phyloP scores from a whole-genome alignment of 2,113 vertebrate species.

The Cyprinus carpio region DNA sequence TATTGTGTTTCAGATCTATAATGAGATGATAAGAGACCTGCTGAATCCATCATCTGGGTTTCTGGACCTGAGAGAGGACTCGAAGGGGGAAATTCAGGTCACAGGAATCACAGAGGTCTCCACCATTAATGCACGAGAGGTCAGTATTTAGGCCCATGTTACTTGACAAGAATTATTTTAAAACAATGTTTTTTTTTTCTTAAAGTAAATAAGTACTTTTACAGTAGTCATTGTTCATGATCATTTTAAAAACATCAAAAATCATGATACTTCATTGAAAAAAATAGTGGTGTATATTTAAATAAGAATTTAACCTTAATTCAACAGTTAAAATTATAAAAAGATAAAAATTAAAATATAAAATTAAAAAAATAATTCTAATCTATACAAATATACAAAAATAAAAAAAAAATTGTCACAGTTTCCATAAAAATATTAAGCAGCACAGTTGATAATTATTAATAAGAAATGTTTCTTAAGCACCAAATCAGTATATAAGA shows the following conservation, averaged over 20 bases:
- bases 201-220: neutral
- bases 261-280: neutral
- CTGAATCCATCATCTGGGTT: conserved; percentile 87
- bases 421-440: neutral
- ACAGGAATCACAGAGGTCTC: conserved; percentile 90
- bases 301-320: neutral
- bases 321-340: too few relatives aligned
- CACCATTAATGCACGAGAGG: conserved; percentile 87
- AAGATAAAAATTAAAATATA: too few relatives aligned
- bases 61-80: conserved; percentile 88
- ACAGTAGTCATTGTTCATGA: neutral
- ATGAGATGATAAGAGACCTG: conserved; percentile 92
- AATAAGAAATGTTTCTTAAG: too few relatives aligned
- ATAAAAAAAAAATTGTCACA: neutral
- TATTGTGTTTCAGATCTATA: conserved; percentile 82
- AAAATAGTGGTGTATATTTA: neutral
- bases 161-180: neutral
- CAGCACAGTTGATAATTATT: neutral
- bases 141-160: conserved; percentile 59
- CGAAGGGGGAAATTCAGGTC: conserved; percentile 86
- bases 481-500: too few relatives aligned
- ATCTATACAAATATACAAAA: too few relatives aligned
- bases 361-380: too few relatives aligned
- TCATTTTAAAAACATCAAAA: neutral
- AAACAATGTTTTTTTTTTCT: neutral